phyloP scores from a whole-genome alignment of 2,797 vertebrate genomes.

The Sebastes trivittatus region DNA sequence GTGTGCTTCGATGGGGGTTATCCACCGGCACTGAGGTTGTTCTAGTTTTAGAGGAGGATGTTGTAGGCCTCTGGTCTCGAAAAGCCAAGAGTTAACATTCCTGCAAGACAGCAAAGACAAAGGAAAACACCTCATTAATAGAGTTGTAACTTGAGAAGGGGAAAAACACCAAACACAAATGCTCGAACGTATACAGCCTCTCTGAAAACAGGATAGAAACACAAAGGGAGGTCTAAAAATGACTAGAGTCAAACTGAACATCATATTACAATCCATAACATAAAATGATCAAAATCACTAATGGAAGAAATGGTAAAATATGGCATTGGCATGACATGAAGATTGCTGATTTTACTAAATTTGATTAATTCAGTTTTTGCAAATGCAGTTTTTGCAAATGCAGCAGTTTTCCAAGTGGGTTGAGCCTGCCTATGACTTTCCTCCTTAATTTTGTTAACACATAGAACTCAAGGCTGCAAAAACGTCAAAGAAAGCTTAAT shows the following conservation, averaged over 20 bases:
- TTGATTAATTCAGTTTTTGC: background rate
- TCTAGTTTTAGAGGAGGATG: constrained; percentile 86
- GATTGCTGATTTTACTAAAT: background rate
- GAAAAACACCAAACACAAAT: constrained; percentile 19
- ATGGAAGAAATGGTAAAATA: background rate
- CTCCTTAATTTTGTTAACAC: constrained; percentile 30
- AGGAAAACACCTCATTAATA: constrained; percentile 85
- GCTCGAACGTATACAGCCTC: background rate
- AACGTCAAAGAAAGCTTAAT: constrained; percentile 37
- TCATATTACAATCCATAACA: background rate
- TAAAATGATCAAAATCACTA: background rate
- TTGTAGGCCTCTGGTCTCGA: constrained; percentile 88
- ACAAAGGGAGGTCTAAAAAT: background rate
- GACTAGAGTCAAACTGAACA: background rate
- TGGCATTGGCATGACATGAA: background rate
- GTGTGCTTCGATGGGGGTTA: constrained; percentile 80
- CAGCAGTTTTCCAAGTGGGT: constrained; percentile 10
- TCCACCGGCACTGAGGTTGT: constrained; percentile 90
- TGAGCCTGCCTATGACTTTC: constrained; percentile 28
- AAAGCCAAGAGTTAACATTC: constrained; percentile 91
- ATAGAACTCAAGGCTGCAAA: constrained; percentile 27
- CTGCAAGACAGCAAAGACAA: constrained; percentile 98
- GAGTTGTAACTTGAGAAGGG: constrained; percentile 30
- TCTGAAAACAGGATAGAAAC: background rate
- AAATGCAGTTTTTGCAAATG: no score